A percentile compares a stretch with the other conserved stretches of the same genome.
Evolutionary conservation across 2,113 vertebrate genomes (phyloP).

Genomic region (Leucosticte australis): DNA sequence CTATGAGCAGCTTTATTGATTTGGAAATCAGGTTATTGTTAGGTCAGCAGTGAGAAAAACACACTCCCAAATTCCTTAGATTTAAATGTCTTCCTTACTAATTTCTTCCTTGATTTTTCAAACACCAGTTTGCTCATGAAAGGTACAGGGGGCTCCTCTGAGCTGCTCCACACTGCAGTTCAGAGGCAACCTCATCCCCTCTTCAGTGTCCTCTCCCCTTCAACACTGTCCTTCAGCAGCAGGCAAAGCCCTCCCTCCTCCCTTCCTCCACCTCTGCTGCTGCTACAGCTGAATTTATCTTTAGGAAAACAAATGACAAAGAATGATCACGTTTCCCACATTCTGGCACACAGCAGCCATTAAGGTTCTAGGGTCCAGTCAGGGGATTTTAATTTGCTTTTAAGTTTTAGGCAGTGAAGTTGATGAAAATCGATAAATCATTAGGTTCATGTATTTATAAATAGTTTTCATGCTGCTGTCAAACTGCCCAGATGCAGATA

Average conservation of each 20-base stretch:
- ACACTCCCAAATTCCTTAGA: not conserved
- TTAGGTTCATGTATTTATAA: slow-evolving; percentile 63
- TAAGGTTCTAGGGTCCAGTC: slow-evolving; percentile 31
- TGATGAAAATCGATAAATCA: slow-evolving; percentile 69
- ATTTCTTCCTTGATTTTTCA: not conserved
- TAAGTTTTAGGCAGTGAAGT: slow-evolving; percentile 59
- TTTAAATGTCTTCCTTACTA: not conserved
- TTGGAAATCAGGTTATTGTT: not conserved
- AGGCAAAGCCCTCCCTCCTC: not conserved
- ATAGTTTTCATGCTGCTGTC: slow-evolving; percentile 54
- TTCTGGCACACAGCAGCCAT: slow-evolving; percentile 25
- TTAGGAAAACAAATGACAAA: slow-evolving; percentile 7
- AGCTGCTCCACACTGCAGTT: not conserved
- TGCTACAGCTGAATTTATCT: slow-evolving; percentile 34
- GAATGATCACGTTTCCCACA: not conserved
- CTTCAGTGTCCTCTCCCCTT: not conserved
- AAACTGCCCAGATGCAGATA: slow-evolving; percentile 56
- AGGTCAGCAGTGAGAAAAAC: not conserved
- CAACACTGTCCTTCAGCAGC: not conserved
- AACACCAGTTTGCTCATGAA: not conserved
- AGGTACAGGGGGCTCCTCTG: not conserved
- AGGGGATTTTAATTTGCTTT: slow-evolving; percentile 67
- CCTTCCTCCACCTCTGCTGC: not conserved
- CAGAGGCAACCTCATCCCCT: not conserved
- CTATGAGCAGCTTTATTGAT: not conserved